Conservation (phyloP, 2,797 vertebrate species). For the Phoebastria nigripes region DNA sequence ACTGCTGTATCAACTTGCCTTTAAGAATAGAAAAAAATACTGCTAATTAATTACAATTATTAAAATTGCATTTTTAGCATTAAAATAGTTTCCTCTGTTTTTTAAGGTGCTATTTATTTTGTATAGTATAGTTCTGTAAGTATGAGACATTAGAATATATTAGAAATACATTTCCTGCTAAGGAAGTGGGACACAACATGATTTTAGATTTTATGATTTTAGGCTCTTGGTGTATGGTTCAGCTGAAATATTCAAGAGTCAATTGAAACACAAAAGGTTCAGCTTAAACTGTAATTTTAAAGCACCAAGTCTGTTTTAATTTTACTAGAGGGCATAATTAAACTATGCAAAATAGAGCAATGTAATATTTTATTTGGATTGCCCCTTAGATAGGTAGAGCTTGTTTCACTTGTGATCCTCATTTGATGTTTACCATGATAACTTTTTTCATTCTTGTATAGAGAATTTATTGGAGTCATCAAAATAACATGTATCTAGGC, state of each 20-base stretch:
- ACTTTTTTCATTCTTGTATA: not conserved
- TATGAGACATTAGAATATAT: not conserved
- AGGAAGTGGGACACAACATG: not conserved
- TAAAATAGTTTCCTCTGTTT: not conserved
- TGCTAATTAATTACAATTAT: not conserved
- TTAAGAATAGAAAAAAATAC: not conserved
- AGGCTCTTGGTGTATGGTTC: not conserved
- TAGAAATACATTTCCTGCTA: not conserved
- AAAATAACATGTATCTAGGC: not conserved
- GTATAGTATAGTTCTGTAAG: not conserved
- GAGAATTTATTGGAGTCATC: not conserved
- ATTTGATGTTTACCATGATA: not conserved
- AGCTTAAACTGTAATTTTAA: not conserved
- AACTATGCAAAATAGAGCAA: not conserved
- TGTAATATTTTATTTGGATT: not conserved
- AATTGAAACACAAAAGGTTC: not conserved
- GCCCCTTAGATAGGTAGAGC: not conserved
- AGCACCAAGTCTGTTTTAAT: not conserved
- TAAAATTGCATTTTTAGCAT: not conserved
- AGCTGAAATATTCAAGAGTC: not conserved
- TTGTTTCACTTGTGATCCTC: conserved; percentile 20
- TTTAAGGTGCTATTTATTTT: not conserved
- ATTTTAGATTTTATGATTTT: not conserved
- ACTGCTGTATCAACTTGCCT: not conserved
- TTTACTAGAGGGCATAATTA: not conserved